A percentile compares a stretch with the other conserved stretches of the same genome.
phyloP scores from a whole-genome alignment of 1,140 invertebrate species.

The Mamestra configurata region DNA sequence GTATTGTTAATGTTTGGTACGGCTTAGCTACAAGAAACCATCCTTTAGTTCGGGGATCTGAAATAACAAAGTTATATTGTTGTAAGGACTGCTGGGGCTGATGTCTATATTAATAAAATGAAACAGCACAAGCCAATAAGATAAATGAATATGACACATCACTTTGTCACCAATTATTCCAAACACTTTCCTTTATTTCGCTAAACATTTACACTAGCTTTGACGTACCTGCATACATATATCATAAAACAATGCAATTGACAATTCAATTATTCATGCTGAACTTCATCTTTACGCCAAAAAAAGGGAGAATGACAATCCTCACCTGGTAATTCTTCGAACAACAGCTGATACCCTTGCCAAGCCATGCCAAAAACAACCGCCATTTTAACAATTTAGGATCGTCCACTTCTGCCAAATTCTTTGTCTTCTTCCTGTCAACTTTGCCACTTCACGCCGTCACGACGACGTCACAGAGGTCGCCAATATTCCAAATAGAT shows the following conservation, averaged over 20 bases:
- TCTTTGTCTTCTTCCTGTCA: background rate
- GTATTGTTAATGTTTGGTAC: conserved; percentile 58
- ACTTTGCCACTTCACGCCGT: too few relatives aligned
- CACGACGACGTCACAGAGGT: too few relatives aligned
- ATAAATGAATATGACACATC: too few relatives aligned
- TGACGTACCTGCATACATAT: background rate
- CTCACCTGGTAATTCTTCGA: conserved; percentile 47
- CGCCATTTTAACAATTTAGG: background rate
- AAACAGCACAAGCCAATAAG: too few relatives aligned
- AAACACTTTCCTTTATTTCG: too few relatives aligned
- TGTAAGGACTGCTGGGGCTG: too few relatives aligned
- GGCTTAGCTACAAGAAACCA: conserved; percentile 72
- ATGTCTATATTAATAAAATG: too few relatives aligned
- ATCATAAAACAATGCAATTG: too few relatives aligned
- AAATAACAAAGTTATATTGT: conserved; percentile 55
- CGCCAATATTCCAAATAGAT: too few relatives aligned
- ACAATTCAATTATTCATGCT: too few relatives aligned
- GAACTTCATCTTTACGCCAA: background rate
- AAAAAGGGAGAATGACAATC: background rate
- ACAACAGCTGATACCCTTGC: conserved; percentile 35
- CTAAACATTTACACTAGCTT: too few relatives aligned
- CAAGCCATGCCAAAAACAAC: background rate
- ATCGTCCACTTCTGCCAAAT: background rate
- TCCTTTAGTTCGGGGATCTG: conserved; percentile 75
- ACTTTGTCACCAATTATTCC: too few relatives aligned